Conservation (phyloP, 2,113 vertebrate species). For the Butorides virescens region DNA sequence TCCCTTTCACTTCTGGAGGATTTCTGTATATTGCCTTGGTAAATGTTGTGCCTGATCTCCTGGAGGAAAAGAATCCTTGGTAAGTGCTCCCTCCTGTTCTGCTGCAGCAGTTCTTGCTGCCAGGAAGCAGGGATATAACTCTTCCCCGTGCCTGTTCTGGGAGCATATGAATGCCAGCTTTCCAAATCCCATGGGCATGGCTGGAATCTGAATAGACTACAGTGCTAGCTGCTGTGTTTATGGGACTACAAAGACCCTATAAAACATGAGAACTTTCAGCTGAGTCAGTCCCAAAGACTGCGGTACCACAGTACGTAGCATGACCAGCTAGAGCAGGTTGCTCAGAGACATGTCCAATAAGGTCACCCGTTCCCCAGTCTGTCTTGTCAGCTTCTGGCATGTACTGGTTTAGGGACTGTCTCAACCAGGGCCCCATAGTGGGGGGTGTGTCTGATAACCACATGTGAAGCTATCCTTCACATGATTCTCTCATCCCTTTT, state of each 20-base stretch:
- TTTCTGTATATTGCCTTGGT: conserved; percentile 98
- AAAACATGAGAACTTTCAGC: neutral
- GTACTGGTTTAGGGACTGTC: neutral
- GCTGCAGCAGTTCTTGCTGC: neutral
- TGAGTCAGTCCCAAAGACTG: neutral
- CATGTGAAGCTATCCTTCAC: neutral
- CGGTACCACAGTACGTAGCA: neutral
- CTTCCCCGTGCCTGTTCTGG: neutral
- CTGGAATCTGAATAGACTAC: neutral
- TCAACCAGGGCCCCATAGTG: neutral
- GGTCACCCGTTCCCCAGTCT: neutral
- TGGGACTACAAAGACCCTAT: neutral
- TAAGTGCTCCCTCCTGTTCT: conserved; percentile 54
- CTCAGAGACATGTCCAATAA: neutral
- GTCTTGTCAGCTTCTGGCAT: neutral
- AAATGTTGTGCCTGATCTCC: conserved; percentile 93
- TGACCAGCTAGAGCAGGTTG: neutral
- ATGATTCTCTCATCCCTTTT: neutral
- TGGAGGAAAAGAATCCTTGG: conserved; percentile 91
- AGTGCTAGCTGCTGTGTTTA: neutral
- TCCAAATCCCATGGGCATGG: neutral
- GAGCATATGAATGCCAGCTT: neutral
- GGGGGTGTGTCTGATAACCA: neutral
- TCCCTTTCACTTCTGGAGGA: conserved; percentile 94
- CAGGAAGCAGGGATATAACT: neutral